A percentile compares a stretch with the other conserved stretches of the same genome.
Conservation (phyloP, 2,888 invertebrate species). For the Parnassius orleans region DNA sequence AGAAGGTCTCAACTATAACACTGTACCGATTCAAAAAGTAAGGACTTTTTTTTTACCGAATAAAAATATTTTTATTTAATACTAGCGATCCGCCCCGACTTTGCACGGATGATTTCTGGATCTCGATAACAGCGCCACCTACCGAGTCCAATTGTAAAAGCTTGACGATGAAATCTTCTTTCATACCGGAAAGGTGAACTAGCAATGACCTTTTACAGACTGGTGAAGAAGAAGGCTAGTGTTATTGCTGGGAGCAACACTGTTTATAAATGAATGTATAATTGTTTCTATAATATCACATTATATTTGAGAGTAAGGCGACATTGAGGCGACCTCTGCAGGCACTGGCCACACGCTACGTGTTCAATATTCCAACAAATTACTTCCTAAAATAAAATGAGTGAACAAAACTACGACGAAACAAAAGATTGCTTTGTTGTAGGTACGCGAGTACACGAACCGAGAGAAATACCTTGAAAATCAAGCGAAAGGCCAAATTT, state of each 20-base stretch:
- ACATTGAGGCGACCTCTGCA: constrained; percentile 65
- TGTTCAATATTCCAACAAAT: constrained; percentile 69
- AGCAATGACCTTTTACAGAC: no score
- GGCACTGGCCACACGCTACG: constrained; percentile 59
- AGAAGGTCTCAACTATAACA: no score
- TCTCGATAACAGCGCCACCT: no score
- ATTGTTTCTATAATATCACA: constrained; percentile 44
- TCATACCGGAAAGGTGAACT: no score
- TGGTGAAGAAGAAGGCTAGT: no score
- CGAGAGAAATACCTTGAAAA: constrained; percentile 29
- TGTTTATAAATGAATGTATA: constrained; percentile 34
- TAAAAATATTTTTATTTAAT: no score
- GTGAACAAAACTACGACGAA: constrained; percentile 46
- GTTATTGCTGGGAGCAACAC: not conserved
- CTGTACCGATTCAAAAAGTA: no score
- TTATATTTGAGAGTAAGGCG: constrained; percentile 50
- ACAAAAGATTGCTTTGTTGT: constrained; percentile 46
- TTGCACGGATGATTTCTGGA: no score
- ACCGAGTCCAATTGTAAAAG: no score
- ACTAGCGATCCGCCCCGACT: no score
- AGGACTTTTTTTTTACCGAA: no score
- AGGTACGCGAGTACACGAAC: constrained; percentile 28
- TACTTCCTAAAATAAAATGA: constrained; percentile 66
- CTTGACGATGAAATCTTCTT: no score
- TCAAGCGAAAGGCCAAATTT: constrained; percentile 21